Percentiles rank a stretch among this genome's conserved stretches.
phyloP scores from a whole-genome alignment of 2,888 invertebrate species.

The Xestia ashworthii region DNA sequence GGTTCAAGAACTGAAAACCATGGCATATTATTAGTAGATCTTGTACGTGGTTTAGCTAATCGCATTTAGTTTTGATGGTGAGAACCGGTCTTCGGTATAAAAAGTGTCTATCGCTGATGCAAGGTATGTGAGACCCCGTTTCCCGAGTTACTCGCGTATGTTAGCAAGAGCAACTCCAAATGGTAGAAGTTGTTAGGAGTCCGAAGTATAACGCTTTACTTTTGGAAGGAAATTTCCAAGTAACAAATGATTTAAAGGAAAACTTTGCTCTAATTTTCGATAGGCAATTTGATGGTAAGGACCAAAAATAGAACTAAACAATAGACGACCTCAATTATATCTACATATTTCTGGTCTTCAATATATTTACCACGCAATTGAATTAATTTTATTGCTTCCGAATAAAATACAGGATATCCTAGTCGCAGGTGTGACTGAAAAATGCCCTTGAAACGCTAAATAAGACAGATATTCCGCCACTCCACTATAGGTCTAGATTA shows the following conservation, averaged over 20 bases:
- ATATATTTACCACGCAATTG: neutral
- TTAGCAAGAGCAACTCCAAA: neutral
- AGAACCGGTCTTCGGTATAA: neutral
- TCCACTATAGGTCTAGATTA: neutral
- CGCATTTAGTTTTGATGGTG: neutral
- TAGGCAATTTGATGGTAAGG: neutral
- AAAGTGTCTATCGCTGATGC: neutral
- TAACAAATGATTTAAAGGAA: too few species aligned
- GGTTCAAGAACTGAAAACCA: neutral
- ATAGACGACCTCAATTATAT: neutral
- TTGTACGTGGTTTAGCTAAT: neutral
- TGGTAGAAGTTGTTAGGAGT: neutral
- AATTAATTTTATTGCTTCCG: neutral
- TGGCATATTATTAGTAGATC: neutral
- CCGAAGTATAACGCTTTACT: neutral
- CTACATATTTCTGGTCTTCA: neutral
- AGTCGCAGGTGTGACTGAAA: neutral
- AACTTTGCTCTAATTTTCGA: neutral
- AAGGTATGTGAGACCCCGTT: too few species aligned
- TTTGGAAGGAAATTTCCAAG: neutral
- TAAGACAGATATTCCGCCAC: neutral
- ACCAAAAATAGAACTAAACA: neutral
- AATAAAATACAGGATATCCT: constrained; percentile 7
- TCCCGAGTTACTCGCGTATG: neutral
- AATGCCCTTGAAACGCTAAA: constrained; percentile 2